Conservation (phyloP, 2,797 vertebrate genomes). For the Leptodactylus fallax region DNA sequence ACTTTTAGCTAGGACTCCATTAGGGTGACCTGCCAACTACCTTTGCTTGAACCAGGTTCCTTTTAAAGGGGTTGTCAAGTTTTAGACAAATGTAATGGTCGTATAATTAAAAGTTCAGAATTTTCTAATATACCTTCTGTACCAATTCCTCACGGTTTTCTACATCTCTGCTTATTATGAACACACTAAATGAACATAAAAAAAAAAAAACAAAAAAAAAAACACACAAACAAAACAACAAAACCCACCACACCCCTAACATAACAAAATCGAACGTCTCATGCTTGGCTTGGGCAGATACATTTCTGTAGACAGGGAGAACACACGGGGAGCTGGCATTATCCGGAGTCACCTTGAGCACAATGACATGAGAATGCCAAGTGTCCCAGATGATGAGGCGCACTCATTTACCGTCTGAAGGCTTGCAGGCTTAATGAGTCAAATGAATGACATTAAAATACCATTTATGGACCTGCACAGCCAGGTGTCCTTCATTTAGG, state of each 20-base stretch:
- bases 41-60: too few species aligned
- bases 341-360: constrained; percentile 31
- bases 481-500: constrained; percentile 37
- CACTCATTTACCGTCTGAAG: not conserved
- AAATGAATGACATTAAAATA: constrained; percentile 38
- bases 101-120: too few species aligned
- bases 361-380: not conserved
- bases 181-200: too few species aligned
- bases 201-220: not conserved
- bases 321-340: not conserved
- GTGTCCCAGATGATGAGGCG: not conserved
- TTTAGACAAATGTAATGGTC: too few species aligned
- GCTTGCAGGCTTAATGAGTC: constrained; percentile 36
- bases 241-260: not conserved
- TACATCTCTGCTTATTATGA: too few species aligned
- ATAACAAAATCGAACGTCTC: not conserved
- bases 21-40: too few species aligned
- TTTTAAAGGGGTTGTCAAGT: too few species aligned
- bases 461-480: constrained; percentile 5
- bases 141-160: too few species aligned
- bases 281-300: not conserved
- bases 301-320: not conserved
- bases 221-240: not conserved
- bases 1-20: too few species aligned
- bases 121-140: too few species aligned